These are phyloP conservation scores for Engystomops pustulosus DNA, from an alignment of 2,113 vertebrate genomes.

Conservation along the genomic window DNA sequence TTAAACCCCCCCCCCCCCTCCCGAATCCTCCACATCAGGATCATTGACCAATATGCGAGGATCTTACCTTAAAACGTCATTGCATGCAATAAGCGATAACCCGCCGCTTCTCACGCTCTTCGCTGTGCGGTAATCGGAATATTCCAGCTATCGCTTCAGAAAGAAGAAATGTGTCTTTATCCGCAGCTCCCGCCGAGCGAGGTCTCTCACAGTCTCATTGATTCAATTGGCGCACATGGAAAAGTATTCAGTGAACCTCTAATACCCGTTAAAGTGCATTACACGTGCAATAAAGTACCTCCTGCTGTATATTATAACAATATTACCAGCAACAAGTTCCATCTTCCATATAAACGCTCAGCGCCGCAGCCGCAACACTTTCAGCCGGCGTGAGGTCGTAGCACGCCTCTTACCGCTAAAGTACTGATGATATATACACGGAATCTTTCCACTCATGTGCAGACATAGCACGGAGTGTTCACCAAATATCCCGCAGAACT, in stretches of 20 bases:
- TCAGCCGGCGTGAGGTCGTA: no score
- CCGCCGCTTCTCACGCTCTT: background rate
- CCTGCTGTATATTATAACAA: background rate
- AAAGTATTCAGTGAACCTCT: constrained; percentile 41
- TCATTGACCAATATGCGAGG: background rate
- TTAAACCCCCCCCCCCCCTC: constrained; percentile 13
- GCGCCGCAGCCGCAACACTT: background rate
- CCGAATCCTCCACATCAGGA: background rate
- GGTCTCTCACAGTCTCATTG: constrained; percentile 26
- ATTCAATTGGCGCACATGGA: constrained; percentile 37
- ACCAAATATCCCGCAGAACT: no score
- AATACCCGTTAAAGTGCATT: constrained; percentile 39
- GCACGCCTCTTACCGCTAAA: background rate
- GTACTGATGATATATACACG: background rate
- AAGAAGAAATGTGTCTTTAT: constrained; percentile 13
- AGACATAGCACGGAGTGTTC: no score
- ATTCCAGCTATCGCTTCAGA: constrained; percentile 10
- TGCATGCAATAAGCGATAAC: background rate
- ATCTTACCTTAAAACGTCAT: background rate
- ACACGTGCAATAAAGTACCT: constrained; percentile 26
- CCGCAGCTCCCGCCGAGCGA: background rate
- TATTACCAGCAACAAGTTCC: constrained; percentile 25
- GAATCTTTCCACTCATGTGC: background rate
- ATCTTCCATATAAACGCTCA: background rate
- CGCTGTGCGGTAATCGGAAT: background rate